A percentile compares a stretch with the other conserved stretches of the same genome.
Conservation (phyloP, 2,888 invertebrate species). For the Oxytorus armatus region DNA sequence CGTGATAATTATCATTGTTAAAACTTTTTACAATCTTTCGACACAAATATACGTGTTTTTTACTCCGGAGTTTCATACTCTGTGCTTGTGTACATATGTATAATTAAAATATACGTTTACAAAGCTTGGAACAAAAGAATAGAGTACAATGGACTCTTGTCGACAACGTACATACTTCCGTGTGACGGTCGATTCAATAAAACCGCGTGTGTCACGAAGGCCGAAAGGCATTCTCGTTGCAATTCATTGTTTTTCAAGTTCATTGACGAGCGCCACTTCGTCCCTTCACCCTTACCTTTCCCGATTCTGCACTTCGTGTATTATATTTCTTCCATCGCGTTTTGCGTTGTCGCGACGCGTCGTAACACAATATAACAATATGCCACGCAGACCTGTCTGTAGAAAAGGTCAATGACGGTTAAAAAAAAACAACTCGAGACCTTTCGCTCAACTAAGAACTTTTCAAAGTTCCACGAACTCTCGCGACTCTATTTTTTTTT, state of each 20-base stretch:
- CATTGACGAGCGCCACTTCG: conserved; percentile 53
- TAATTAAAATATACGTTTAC: background rate
- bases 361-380: background rate
- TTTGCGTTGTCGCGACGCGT: conserved; percentile 19
- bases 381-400: background rate
- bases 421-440: conserved; percentile 37
- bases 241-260: conserved; percentile 56
- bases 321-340: conserved; percentile 35
- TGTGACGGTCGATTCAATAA: conserved; percentile 56
- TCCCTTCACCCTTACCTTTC: conserved; percentile 2
- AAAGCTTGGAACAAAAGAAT: conserved; percentile 26
- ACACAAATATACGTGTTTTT: conserved; percentile 11
- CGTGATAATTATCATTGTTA: background rate
- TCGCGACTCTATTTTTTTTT: background rate
- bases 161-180: conserved; percentile 49
- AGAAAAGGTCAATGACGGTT: conserved; percentile 8
- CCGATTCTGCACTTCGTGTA: conserved; percentile 8
- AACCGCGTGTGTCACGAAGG: conserved; percentile 63
- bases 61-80: background rate
- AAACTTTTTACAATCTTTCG: background rate
- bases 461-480: conserved; percentile 28
- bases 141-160: conserved; percentile 50
- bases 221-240: conserved; percentile 25
- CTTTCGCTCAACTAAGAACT: conserved; percentile 27
- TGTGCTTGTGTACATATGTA: background rate